Evolutionary conservation across 2,113 vertebrate species (phyloP), one percentile per base, ranked within the genome.

Genomic region (Festucalex cinctus): DNA sequence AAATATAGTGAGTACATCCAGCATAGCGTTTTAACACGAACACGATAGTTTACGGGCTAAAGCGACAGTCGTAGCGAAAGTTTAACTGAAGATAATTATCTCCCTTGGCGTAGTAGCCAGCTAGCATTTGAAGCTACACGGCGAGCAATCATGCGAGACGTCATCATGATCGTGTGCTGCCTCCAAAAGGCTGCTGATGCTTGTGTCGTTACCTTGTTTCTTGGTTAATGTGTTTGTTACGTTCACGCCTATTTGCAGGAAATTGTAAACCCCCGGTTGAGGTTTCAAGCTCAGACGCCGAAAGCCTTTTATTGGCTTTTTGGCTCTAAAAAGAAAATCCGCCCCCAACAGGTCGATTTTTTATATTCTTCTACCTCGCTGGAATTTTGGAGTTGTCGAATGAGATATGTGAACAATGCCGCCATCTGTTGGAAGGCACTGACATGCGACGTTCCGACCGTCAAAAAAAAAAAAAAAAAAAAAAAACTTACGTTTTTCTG

Each of bases 251-350:
- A 68, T 65, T 65, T 44, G 53, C 63, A 60, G 37, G 13, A 43
- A 61, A 24, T 41, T 41, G 10, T 22, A 24, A 43, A 7, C 22
- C 37, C 37, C 3, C 12, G 12, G 43, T 46, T 43, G 13, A 66
- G 14, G 16, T 65, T 79, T 66, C 43, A 32, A 54, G 49, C 70
- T 48, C 68, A 72, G 68, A 75, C 71, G 74, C 76, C 81, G 77
- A 66, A 46, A 41, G 26, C 49, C 53, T 36, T 65, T 83, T 69
- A 70, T 37, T 68, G 71, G 44, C 16, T 57, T 84, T 88, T 86
- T 84, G 78, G 74, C 84, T 88, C 76, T 69, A 76, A 74, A 66
- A 58, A 81, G 65, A 43, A 43, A 61, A 57, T 17, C 90, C 89
- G 81, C 89, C 92, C 86, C 88, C 78, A 69, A 64, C 51, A 37